Percentiles rank a stretch among this genome's conserved stretches.
phyloP scores from a whole-genome alignment of 2,888 invertebrate genomes.

The Parapristionchus giblindavisi region DNA sequence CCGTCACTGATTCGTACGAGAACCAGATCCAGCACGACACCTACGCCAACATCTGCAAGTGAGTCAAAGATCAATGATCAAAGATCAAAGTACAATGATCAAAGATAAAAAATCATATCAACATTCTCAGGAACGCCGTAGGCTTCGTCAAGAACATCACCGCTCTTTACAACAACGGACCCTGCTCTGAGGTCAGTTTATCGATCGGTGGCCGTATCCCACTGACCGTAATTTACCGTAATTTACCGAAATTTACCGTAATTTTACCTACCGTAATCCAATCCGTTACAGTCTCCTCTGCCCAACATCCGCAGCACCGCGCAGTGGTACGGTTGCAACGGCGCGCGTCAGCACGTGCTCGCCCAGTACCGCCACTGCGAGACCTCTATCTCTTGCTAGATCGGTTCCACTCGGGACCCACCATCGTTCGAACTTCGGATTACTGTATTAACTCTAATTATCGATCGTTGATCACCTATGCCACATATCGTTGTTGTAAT shows the following conservation, averaged over 20 bases:
- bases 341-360: slow-evolving; percentile 37
- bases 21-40: slow-evolving; percentile 37
- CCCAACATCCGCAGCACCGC: neutral
- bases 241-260: no score
- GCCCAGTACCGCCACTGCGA: slow-evolving; percentile 38
- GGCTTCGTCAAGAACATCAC: slow-evolving; percentile 31
- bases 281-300: neutral
- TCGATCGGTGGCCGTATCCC: no score
- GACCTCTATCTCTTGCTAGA: neutral
- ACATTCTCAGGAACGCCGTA: slow-evolving; percentile 24
- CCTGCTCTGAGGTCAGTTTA: slow-evolving; percentile 22
- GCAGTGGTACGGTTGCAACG: slow-evolving; percentile 37
- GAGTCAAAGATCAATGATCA: neutral
- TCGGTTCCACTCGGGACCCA: neutral
- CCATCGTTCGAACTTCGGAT: no score
- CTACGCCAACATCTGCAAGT: slow-evolving; percentile 32
- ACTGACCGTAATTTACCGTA: no score
- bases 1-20: slow-evolving; percentile 28
- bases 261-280: no score
- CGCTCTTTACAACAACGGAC: slow-evolving; percentile 14
- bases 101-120: neutral
- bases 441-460: no score
- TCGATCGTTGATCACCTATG: no score
- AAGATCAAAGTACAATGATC: neutral
- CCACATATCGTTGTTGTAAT: no score